Base-by-base conservation (phyloP, 30 jellyfish, hydroid and myxozoan species). In the Nemopilema nomurai region DNA sequence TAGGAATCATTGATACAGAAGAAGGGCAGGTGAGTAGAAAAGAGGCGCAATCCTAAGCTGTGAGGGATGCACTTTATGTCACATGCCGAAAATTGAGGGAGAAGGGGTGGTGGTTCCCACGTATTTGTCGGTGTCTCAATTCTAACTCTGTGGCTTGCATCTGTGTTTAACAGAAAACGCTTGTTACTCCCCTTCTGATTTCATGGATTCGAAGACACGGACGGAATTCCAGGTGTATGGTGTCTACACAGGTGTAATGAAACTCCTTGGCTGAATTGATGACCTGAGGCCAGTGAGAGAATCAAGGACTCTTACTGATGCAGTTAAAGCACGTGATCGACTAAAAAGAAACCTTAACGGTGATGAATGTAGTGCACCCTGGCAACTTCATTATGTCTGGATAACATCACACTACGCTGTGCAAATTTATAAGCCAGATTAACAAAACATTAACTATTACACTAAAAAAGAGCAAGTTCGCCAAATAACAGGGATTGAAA, bases 91-190 rank as follows among this genome's bases (percentile, higher is more conserved):
- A n/a, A n/a, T n/a, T n/a, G n/a, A n/a, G n/a, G n/a, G n/a, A n/a
- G n/a, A n/a, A n/a, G n/a, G n/a, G n/a, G n/a, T n/a, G n/a, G n/a
- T n/a, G n/a, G n/a, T n/a, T n/a, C n/a, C n/a, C n/a, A n/a, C n/a
- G n/a, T n/a, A n/a, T n/a, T n/a, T n/a, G n/a, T n/a, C n/a, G n/a
- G n/a, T n/a, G n/a, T n/a, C n/a, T n/a, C n/a, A n/a, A n/a, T n/a
- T n/a, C n/a, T n/a, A n/a, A n/a, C n/a, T n/a, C n/a, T n/a, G n/a
- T n/a, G n/a, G n/a, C n/a, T n/a, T n/a, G n/a, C n/a, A 73, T 33
- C 23, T 73, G 83, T 24, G 83, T 4, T 49, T 27, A 29, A 73
- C 83, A 73, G 71, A 30, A n/a, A 73, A 73, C 26, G 68, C 83
- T 26, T 16, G 20, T 13, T 73, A 73, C 26, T 50, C 26, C 26